Conservation (phyloP, 2,797 vertebrate species). For the Neosalanx taihuensis region DNA sequence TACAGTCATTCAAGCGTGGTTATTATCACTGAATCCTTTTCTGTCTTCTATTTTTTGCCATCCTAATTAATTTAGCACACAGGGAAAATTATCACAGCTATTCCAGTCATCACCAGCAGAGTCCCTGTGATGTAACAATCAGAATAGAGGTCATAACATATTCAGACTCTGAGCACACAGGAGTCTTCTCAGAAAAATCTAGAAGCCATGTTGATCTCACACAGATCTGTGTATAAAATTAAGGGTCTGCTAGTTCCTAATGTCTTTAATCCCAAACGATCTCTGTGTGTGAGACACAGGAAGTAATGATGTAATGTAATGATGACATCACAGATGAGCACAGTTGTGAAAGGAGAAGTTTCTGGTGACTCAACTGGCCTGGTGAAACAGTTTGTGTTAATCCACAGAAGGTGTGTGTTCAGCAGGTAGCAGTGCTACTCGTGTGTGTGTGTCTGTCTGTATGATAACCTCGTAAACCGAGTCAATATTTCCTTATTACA, state of each 20-base stretch:
- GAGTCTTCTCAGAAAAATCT: not conserved
- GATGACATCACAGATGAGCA: no score
- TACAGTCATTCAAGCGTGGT: not conserved
- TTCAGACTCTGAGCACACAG: not conserved
- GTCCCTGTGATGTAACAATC: not conserved
- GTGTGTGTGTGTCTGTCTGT: not conserved
- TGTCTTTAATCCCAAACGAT: no score
- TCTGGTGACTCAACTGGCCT: no score
- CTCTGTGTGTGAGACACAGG: no score
- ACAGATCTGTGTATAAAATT: not conserved
- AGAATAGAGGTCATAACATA: slow-evolving; percentile 1
- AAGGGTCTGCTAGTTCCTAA: not conserved
- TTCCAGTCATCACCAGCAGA: not conserved
- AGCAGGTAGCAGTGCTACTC: not conserved
- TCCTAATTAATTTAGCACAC: no score
- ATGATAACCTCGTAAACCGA: not conserved
- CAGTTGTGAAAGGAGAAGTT: no score
- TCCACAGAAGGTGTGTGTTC: no score
- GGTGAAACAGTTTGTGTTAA: no score
- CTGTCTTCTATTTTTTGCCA: no score
- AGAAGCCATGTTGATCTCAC: not conserved
- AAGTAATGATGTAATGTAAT: no score
- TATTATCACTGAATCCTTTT: no score
- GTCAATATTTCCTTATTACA: no score
- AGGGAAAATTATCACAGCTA: not conserved